Percentiles rank a stretch among this genome's conserved stretches.
These are phyloP conservation scores for Stenolophus ochropezus DNA, from an alignment of 2,888 invertebrate genomes.

Conservation along the genomic window DNA sequence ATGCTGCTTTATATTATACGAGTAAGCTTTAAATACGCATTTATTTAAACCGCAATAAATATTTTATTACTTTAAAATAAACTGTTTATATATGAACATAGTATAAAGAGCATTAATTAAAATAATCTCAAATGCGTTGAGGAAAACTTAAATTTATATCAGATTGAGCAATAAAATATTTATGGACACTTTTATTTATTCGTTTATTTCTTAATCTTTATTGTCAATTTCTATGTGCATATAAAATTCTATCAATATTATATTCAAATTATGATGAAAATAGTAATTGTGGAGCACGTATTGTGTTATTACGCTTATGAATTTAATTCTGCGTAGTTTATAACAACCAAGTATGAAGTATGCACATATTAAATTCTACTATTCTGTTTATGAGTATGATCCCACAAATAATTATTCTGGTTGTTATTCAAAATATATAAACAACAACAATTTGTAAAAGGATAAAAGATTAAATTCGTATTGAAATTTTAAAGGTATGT, in stretches of 20 bases:
- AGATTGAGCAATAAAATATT: constrained; percentile 2
- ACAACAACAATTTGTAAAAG: no score
- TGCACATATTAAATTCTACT: not conserved
- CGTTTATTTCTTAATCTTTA: not conserved
- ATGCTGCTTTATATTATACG: constrained; percentile 13
- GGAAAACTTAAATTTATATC: not conserved
- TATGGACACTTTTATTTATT: not conserved
- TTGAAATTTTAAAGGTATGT: no score
- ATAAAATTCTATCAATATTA: not conserved
- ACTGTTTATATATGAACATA: not conserved
- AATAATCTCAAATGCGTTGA: not conserved
- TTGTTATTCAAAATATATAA: no score
- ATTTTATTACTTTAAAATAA: constrained; percentile 23
- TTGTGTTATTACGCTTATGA: not conserved
- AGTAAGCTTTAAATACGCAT: not conserved
- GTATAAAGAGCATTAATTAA: not conserved
- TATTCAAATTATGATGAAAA: not conserved
- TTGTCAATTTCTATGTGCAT: not conserved
- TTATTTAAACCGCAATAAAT: constrained; percentile 17
- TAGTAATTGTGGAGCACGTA: not conserved
- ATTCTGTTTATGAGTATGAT: not conserved
- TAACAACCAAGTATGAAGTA: not conserved
- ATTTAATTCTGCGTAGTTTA: not conserved
- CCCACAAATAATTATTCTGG: no score
- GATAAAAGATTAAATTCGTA: no score